phyloP scores from a whole-genome alignment of 2,797 vertebrate species.

The Etheostoma perlongum region DNA sequence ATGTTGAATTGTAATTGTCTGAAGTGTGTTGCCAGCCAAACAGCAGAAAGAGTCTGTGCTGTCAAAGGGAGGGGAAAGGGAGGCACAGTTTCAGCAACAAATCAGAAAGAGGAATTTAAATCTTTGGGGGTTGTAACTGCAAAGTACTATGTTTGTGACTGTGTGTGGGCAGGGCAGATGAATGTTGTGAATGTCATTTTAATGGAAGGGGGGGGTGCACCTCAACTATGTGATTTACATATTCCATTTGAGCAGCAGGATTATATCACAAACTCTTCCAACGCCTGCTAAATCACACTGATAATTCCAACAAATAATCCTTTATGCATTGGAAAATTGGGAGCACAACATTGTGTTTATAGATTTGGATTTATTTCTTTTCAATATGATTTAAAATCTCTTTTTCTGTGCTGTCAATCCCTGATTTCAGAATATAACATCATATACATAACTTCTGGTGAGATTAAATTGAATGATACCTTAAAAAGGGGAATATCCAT shows the following conservation, averaged over 20 bases:
- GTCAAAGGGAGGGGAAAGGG: constrained; percentile 48
- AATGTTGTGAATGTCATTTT: constrained; percentile 20
- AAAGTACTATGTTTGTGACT: constrained; percentile 26
- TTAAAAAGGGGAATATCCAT: constrained; percentile 9
- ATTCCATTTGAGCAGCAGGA: constrained; percentile 48
- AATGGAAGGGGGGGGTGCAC: constrained; percentile 23
- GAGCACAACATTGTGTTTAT: not conserved
- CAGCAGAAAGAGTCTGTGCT: constrained; percentile 30
- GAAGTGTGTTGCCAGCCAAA: constrained; percentile 37
- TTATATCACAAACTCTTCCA: constrained; percentile 52
- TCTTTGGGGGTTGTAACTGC: constrained; percentile 12
- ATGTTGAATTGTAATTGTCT: constrained; percentile 57
- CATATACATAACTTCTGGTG: not conserved
- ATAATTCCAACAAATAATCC: constrained; percentile 22
- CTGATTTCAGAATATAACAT: not conserved
- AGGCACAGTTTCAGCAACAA: constrained; percentile 31
- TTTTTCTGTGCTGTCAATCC: constrained; percentile 2
- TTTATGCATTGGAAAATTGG: constrained; percentile 1
- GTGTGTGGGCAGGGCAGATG: constrained; percentile 22
- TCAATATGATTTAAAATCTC: not conserved
- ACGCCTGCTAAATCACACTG: constrained; percentile 28
- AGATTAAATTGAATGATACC: constrained; percentile 2
- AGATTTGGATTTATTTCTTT: constrained; percentile 16
- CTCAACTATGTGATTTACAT: constrained; percentile 44
- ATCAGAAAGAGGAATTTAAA: constrained; percentile 44